A percentile compares a stretch with the other conserved stretches of the same genome.
phyloP scores from a whole-genome alignment of 2,888 invertebrate genomes.

The Lasioglossum calceatum region DNA sequence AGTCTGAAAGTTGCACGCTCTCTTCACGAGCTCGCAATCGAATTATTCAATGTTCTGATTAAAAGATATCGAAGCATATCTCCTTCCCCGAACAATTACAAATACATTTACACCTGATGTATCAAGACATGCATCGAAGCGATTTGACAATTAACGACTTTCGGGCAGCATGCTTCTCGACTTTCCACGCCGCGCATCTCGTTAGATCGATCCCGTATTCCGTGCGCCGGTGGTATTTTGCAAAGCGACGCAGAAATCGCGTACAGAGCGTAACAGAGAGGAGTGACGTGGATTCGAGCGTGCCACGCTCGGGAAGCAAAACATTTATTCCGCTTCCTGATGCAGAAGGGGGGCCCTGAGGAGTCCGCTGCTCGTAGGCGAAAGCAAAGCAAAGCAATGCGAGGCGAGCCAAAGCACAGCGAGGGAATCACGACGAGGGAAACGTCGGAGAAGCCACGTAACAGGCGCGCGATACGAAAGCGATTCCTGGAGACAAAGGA shows the following conservation, averaged over 20 bases:
- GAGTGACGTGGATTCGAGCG: slow-evolving; percentile 6
- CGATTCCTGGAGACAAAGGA: slow-evolving; percentile 70
- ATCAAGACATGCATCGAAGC: too few species aligned
- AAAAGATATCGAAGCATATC: too few species aligned
- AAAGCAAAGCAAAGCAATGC: slow-evolving; percentile 13
- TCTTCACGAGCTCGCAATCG: not conserved
- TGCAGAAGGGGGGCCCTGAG: not conserved
- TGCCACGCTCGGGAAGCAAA: slow-evolving; percentile 7
- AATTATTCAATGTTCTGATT: too few species aligned
- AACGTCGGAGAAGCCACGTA: slow-evolving; percentile 35
- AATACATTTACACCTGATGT: too few species aligned
- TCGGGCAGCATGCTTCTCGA: too few species aligned
- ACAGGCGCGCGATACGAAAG: slow-evolving; percentile 55
- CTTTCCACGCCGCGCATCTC: too few species aligned
- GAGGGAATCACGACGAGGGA: slow-evolving; percentile 27
- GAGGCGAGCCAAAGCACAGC: not conserved
- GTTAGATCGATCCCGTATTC: not conserved
- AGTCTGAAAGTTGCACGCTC: not conserved
- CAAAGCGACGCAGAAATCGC: not conserved
- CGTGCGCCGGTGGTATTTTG: not conserved
- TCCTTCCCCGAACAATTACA: too few species aligned
- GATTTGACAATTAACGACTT: too few species aligned
- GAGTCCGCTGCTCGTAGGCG: not conserved
- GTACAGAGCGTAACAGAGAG: slow-evolving; percentile 3
- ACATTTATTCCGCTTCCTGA: slow-evolving; percentile 20